Percentiles rank a stretch among this genome's conserved stretches.
Evolutionary conservation across 1,140 invertebrate species (phyloP).

Genomic region (Agrilus planipennis): DNA sequence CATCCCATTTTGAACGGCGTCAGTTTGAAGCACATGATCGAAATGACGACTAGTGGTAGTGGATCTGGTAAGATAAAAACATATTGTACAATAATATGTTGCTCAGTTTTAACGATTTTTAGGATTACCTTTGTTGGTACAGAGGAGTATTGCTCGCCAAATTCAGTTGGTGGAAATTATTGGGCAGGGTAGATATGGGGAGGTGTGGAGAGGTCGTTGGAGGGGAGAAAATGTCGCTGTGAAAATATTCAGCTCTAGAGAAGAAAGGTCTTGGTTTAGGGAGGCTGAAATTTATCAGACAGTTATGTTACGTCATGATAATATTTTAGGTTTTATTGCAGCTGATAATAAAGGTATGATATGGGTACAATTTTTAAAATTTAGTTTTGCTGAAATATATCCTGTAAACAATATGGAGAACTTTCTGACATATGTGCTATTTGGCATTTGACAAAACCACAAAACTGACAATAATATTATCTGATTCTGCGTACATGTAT

Average conservation of each 20-base stretch:
- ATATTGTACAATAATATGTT: neutral
- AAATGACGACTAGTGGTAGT: constrained; percentile 90
- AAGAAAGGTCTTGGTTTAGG: constrained; percentile 89
- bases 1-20: constrained; percentile 46
- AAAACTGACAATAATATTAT: too few relatives aligned
- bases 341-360: constrained; percentile 90
- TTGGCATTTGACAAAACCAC: too few relatives aligned
- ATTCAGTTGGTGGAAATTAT: constrained; percentile 88
- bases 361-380: too few relatives aligned
- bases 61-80: constrained; percentile 59
- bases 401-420: too few relatives aligned
- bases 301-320: constrained; percentile 88
- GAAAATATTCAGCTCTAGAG: constrained; percentile 88
- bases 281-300: constrained; percentile 96
- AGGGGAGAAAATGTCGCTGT: constrained; percentile 89
- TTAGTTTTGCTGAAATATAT: too few relatives aligned
- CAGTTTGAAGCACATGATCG: constrained; percentile 76
- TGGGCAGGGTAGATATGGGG: constrained; percentile 88
- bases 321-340: constrained; percentile 89
- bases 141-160: constrained; percentile 88
- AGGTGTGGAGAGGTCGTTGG: constrained; percentile 87
- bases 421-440: too few relatives aligned
- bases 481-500: too few relatives aligned
- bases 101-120: constrained; percentile 27
- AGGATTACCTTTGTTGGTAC: constrained; percentile 82